Base-by-base conservation (phyloP, 1,140 invertebrate genomes). In the Drosophila hydei region DNA sequence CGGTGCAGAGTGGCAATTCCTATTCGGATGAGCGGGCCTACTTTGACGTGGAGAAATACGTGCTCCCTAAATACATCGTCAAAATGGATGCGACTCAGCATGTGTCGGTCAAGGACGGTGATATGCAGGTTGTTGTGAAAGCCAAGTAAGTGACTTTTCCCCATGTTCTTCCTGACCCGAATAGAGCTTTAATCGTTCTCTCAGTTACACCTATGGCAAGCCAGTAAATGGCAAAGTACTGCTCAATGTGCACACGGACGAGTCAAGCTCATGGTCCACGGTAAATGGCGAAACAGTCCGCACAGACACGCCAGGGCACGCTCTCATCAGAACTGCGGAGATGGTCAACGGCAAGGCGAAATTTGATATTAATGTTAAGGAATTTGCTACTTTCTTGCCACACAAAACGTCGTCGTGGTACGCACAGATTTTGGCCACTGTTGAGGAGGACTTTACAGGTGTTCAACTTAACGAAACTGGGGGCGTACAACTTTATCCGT, bases 61-160 rank as follows among this genome's bases (percentile, higher is more conserved):
- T 99, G 33, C 92, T 98, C 42, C 98, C 98, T 0, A 98, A 98
- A 80, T 99, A 98, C 92, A 94, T 97, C 79, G 95, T 99, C 18
- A 94, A 94, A 0, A 94, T 98, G 48, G 94, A 96, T 47, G 94
- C 96, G 1, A 96, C 97, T 0, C 93, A 95, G 63, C 96, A 97
- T 88, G 93, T 96, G 0, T 95, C 96, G 0, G 97, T 98, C 88
- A 95, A 95, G 72, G 95, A 97, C 67, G 95, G 95, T 19, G 94
- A 95, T 63, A 94, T 98, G 48, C 93, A 93, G 3, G 95, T 95
- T 1, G 96, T 96, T 36, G 93, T 99, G 1, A 94, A 95, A 61
- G 96, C 97, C 7, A 96, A 96, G 90, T 91, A 68, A 77, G 89
- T 89, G n/a, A n/a, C n/a, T n/a, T n/a, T n/a, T n/a, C n/a, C n/a